These are phyloP conservation scores for Hypanus sabinus DNA, from an alignment of 2,113 vertebrate genomes.

Conservation along the genomic window DNA sequence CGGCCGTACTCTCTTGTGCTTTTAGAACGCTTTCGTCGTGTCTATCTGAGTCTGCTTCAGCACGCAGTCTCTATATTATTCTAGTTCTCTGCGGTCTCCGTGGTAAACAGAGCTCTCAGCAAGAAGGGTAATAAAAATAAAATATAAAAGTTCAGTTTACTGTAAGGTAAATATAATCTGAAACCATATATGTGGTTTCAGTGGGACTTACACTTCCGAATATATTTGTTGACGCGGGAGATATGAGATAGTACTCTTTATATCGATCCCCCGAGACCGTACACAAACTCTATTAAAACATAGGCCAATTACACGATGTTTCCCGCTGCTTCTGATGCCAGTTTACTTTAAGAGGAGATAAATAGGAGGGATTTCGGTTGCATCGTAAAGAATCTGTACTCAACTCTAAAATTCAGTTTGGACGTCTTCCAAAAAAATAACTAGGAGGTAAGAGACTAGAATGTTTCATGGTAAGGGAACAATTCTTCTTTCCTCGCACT, in stretches of 20 bases:
- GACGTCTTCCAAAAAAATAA: background rate
- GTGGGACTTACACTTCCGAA: constrained; percentile 14
- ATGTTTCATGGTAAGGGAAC: background rate
- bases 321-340: background rate
- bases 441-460: background rate
- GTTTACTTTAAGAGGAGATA: background rate
- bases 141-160: background rate
- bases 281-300: background rate
- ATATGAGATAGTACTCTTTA: background rate
- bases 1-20: background rate
- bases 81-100: background rate
- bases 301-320: constrained; percentile 9
- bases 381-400: background rate
- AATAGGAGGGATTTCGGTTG: background rate
- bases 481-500: background rate
- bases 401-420: background rate
- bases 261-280: background rate
- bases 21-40: background rate
- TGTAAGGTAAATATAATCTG: background rate
- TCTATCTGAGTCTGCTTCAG: background rate
- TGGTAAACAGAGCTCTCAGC: background rate
- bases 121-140: background rate
- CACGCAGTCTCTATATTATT: background rate
- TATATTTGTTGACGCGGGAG: constrained; percentile 4
- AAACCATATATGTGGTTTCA: background rate